Evolutionary conservation across 2,113 vertebrate genomes (phyloP).

Genomic region (Xiphophorus maculatus): DNA sequence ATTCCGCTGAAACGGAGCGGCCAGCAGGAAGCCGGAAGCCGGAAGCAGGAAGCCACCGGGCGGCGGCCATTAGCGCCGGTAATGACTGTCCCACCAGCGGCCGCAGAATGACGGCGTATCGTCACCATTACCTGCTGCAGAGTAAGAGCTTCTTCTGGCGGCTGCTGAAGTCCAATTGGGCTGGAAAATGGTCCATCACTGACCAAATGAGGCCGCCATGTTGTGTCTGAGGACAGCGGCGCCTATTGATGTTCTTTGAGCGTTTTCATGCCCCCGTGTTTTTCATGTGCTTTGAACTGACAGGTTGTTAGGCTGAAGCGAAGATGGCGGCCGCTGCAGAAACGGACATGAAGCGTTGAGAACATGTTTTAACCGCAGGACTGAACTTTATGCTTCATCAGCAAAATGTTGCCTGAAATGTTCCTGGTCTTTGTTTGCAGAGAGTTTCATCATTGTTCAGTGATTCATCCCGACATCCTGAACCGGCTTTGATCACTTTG

Average conservation of each 20-base stretch:
- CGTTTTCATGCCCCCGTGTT: slow-evolving; percentile 54
- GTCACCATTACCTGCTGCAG: slow-evolving; percentile 66
- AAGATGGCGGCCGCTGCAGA: slow-evolving; percentile 45
- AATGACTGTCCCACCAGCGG: slow-evolving; percentile 69
- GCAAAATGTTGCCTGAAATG: slow-evolving; percentile 46
- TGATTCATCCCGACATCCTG: slow-evolving; percentile 54
- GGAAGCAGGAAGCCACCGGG: slow-evolving; percentile 43
- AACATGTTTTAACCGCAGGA: slow-evolving; percentile 36
- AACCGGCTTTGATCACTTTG: slow-evolving; percentile 61
- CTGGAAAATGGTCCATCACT: slow-evolving; percentile 74
- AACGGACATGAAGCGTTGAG: slow-evolving; percentile 44
- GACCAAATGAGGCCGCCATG: slow-evolving; percentile 59
- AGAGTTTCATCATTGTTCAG: slow-evolving; percentile 66
- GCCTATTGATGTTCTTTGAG: slow-evolving; percentile 70
- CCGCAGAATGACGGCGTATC: slow-evolving; percentile 73
- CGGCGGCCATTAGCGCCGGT: slow-evolving; percentile 71
- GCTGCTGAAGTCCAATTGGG: slow-evolving; percentile 67
- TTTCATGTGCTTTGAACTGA: slow-evolving; percentile 52
- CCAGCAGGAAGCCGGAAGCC: slow-evolving; percentile 35
- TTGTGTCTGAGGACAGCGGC: slow-evolving; percentile 55
- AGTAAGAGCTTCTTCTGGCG: slow-evolving; percentile 63
- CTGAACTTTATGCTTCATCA: slow-evolving; percentile 52
- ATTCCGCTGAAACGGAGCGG: slow-evolving; percentile 60
- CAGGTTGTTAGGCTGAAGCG: slow-evolving; percentile 42
- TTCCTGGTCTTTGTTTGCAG: slow-evolving; percentile 65